Evolutionary conservation across 2,888 invertebrate genomes (phyloP).

Genomic region (Trissolcus japonicus): DNA sequence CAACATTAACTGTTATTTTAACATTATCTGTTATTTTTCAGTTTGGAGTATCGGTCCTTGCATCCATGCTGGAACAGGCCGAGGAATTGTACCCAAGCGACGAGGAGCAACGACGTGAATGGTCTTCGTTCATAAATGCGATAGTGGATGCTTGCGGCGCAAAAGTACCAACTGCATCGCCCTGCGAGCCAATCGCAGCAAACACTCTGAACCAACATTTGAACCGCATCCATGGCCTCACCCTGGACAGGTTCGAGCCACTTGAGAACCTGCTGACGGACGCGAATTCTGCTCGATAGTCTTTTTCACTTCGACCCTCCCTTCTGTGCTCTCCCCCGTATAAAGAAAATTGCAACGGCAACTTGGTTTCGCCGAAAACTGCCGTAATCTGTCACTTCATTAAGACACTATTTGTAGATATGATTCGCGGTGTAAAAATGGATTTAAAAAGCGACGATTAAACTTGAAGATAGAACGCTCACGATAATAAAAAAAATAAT

Average conservation of each 20-base stretch:
- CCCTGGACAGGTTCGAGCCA: conserved; percentile 66
- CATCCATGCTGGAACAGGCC: conserved; percentile 77
- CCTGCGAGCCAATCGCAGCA: conserved; percentile 68
- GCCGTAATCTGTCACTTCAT: conserved; percentile 33
- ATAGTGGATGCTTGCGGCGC: conserved; percentile 65
- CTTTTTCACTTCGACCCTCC: conserved; percentile 45
- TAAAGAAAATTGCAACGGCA: conserved; percentile 12
- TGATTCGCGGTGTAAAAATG: conserved; percentile 48
- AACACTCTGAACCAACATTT: conserved; percentile 69
- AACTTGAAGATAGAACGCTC: conserved; percentile 3
- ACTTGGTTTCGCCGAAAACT: conserved; percentile 34
- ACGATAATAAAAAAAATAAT: background rate
- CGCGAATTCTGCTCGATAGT: conserved; percentile 72
- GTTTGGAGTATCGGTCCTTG: conserved; percentile 80
- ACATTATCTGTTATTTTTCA: too few relatives aligned
- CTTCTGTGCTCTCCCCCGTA: background rate
- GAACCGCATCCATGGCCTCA: conserved; percentile 66
- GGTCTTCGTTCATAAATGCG: conserved; percentile 69
- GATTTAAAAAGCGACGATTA: conserved; percentile 11
- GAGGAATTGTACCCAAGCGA: conserved; percentile 75
- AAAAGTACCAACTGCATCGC: conserved; percentile 65
- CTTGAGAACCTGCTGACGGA: conserved; percentile 71
- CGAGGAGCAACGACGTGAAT: conserved; percentile 63
- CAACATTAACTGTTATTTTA: background rate
- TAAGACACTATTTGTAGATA: conserved; percentile 49